Evolutionary conservation across 2,797 vertebrate species (phyloP).

Genomic region (Astyanax mexicanus): DNA sequence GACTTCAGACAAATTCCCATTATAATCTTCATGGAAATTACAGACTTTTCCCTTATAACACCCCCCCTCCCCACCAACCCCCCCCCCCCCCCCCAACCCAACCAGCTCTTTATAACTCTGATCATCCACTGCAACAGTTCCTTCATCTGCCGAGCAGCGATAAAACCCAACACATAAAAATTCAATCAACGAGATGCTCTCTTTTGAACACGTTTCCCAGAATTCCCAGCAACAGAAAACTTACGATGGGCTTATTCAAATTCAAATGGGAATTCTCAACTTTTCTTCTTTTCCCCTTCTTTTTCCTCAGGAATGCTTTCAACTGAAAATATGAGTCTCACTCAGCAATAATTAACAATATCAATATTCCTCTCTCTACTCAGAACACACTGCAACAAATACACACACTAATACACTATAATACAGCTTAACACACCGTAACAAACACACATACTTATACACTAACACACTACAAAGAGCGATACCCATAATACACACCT

Average conservation of each 20-base stretch:
- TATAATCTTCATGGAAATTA: constrained; percentile 59
- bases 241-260: constrained; percentile 56
- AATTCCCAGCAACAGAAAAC: constrained; percentile 52
- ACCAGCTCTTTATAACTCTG: constrained; percentile 43
- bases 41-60: constrained; percentile 30
- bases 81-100: no score
- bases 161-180: constrained; percentile 51
- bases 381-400: not conserved
- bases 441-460: not conserved
- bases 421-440: not conserved
- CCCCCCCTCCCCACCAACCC: no score
- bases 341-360: not conserved
- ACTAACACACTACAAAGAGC: not conserved
- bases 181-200: constrained; percentile 57
- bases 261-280: constrained; percentile 57
- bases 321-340: constrained; percentile 45
- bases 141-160: constrained; percentile 56
- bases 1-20: constrained; percentile 58
- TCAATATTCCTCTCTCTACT: not conserved
- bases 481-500: no score
- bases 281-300: no score
- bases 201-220: constrained; percentile 56
- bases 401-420: not conserved
- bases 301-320: constrained; percentile 35
- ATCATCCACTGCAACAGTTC: constrained; percentile 51